Percentiles rank a stretch among this genome's conserved stretches.
Evolutionary conservation across 1,140 invertebrate species (phyloP).

Genomic region (Diabrotica undecimpunctata): DNA sequence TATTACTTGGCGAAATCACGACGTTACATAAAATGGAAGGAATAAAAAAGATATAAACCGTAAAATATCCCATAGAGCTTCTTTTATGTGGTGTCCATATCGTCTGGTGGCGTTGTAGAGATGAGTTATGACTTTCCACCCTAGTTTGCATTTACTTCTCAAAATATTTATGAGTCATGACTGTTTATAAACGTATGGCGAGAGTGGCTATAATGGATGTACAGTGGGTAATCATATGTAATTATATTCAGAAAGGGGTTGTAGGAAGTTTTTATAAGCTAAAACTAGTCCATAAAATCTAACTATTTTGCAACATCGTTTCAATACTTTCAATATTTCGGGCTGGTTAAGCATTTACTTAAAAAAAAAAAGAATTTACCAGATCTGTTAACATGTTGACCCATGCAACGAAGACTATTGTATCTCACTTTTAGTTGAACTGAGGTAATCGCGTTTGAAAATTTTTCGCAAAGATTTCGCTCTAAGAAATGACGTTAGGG

Average conservation of each 20-base stretch:
- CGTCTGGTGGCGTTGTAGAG: conserved; percentile 24
- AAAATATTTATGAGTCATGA: conserved; percentile 21
- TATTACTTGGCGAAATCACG: conserved; percentile 32
- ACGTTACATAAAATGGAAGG: conserved; percentile 36
- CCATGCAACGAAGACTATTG: too few relatives aligned
- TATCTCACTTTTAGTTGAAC: too few relatives aligned
- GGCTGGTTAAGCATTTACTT: too few relatives aligned
- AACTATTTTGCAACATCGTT: too few relatives aligned
- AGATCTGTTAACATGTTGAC: too few relatives aligned
- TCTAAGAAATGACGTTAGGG: too few relatives aligned
- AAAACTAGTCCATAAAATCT: too few relatives aligned
- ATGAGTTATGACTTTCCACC: conserved; percentile 26
- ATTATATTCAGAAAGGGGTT: neutral
- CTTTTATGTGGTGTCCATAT: conserved; percentile 25
- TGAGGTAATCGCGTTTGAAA: too few relatives aligned
- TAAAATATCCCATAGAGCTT: conserved; percentile 27
- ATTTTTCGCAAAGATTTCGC: too few relatives aligned
- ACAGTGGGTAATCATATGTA: neutral
- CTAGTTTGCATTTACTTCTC: conserved; percentile 18
- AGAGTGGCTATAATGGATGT: neutral
- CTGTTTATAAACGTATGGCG: neutral
- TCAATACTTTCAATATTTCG: too few relatives aligned
- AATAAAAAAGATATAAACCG: conserved; percentile 39
- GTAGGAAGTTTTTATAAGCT: neutral
- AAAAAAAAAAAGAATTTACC: too few relatives aligned